Conservation (phyloP, 2,113 vertebrate species). For the Forbesichthys agassizii region DNA sequence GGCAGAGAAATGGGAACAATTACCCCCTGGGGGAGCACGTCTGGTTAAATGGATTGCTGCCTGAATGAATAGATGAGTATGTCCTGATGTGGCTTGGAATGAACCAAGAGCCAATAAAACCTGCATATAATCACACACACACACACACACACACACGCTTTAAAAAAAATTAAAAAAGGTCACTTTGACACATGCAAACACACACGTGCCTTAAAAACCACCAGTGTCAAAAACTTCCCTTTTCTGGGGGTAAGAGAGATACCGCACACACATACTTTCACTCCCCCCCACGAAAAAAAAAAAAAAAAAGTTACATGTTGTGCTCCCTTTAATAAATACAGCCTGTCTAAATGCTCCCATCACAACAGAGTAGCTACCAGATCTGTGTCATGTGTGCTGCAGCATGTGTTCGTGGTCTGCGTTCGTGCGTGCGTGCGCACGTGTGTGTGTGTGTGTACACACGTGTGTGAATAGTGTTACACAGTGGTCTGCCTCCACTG, state of each 20-base stretch:
- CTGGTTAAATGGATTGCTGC: not conserved
- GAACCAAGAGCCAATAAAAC: conserved; percentile 24
- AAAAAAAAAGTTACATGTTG: conserved; percentile 13
- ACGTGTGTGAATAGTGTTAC: conserved; percentile 10
- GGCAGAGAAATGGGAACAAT: conserved; percentile 17
- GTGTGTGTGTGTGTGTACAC: conserved; percentile 22
- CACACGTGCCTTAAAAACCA: not conserved
- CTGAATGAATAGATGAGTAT: not conserved
- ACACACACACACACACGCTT: not conserved
- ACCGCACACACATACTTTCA: conserved; percentile 3
- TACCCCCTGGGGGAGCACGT: conserved; percentile 1
- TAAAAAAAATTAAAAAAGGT: not conserved
- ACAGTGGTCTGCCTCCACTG: not conserved
- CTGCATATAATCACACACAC: conserved; percentile 1
- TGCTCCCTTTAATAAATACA: conserved; percentile 41
- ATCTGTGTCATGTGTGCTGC: conserved; percentile 8
- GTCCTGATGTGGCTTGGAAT: conserved; percentile 34
- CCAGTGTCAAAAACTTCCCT: not conserved
- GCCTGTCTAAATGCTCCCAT: conserved; percentile 24
- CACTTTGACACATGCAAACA: conserved; percentile 3
- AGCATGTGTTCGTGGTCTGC: conserved; percentile 11
- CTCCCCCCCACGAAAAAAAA: conserved; percentile 9
- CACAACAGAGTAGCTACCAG: conserved; percentile 27
- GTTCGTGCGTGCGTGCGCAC: conserved; percentile 12
- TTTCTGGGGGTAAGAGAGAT: not conserved